Evolutionary conservation across 1,140 invertebrate genomes (phyloP).

Genomic region (Orchesella cincta): DNA sequence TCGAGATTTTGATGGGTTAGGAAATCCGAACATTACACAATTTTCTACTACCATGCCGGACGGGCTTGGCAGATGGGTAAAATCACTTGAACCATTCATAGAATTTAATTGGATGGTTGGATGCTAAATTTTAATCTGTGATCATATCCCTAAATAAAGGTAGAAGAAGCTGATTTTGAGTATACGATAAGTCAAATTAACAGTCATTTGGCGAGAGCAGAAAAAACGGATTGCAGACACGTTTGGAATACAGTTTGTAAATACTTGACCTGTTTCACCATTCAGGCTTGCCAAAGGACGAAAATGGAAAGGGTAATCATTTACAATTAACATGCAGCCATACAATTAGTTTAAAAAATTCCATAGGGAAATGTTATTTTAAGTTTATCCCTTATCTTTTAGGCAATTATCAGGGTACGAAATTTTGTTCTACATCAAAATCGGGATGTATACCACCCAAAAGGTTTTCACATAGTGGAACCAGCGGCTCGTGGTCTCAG

Average conservation of each 20-base stretch:
- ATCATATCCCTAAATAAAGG: not conserved
- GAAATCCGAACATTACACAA: not conserved
- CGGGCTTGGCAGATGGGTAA: not conserved
- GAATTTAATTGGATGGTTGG: not conserved
- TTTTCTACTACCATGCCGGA: not conserved
- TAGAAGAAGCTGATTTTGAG: not conserved
- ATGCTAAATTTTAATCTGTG: too few relatives aligned
- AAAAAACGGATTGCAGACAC: not conserved
- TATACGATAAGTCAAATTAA: conserved; percentile 3
- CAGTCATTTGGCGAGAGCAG: not conserved
- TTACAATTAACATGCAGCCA: not conserved
- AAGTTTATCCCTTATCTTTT: not conserved
- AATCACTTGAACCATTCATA: not conserved
- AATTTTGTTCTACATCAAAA: not conserved
- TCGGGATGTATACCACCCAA: not conserved
- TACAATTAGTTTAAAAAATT: not conserved
- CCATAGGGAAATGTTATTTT: not conserved
- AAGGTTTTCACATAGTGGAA: conserved; percentile 3
- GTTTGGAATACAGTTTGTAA: not conserved
- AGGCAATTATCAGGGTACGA: not conserved
- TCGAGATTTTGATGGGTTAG: not conserved
- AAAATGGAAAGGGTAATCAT: not conserved
- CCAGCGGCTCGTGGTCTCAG: not conserved
- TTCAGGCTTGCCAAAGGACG: not conserved
- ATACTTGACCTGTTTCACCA: not conserved